Conservation (phyloP, 2,113 vertebrate genomes). For the Crocuta crocuta region DNA sequence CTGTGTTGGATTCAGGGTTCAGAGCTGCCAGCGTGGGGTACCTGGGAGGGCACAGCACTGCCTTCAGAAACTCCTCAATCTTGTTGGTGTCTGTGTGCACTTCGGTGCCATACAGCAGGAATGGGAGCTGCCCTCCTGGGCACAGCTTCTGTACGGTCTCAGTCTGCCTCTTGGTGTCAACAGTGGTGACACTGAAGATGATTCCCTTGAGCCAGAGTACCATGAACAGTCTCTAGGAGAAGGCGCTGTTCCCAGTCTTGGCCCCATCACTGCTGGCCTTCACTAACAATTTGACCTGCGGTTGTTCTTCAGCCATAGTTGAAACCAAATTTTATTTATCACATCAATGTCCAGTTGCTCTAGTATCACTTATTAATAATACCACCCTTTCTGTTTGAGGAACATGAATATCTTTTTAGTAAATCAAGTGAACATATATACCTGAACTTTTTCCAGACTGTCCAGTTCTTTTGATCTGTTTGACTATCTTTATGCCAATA, state of each 20-base stretch:
- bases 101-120: constrained; percentile 90
- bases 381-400: not conserved
- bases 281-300: no score
- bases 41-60: constrained; percentile 92
- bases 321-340: not conserved
- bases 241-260: constrained; percentile 95
- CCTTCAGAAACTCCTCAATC: constrained; percentile 95
- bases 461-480: not conserved
- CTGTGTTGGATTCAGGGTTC: constrained; percentile 95
- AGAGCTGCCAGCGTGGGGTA: constrained; percentile 91
- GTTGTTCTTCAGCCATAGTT: no score
- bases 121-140: constrained; percentile 93
- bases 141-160: constrained; percentile 92
- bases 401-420: not conserved
- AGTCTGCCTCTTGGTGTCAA: constrained; percentile 90
- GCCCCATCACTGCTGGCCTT: constrained; percentile 94
- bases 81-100: constrained; percentile 96
- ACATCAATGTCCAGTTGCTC: not conserved
- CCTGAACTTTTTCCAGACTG: not conserved
- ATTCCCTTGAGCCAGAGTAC: constrained; percentile 95
- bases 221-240: constrained; percentile 96
- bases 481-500: not conserved
- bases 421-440: not conserved
- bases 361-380: not conserved
- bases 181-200: constrained; percentile 35